Conservation (phyloP, 1,140 invertebrate species). For the Formica exsecta region DNA sequence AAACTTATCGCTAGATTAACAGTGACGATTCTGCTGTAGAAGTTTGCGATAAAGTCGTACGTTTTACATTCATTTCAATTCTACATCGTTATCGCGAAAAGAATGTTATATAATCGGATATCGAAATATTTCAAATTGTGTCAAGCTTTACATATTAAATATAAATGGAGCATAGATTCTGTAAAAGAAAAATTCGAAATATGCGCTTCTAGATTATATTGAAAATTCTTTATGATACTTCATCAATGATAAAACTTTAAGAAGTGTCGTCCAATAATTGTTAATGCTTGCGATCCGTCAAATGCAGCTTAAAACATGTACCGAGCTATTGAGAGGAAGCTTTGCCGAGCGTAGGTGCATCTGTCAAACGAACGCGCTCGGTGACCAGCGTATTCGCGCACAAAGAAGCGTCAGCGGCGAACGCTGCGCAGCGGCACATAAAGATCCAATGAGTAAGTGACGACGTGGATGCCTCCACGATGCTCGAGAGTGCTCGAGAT, state of each 20-base stretch:
- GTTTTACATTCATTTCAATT: not conserved
- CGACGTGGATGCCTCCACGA: conserved; percentile 55
- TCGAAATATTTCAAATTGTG: not conserved
- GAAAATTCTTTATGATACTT: not conserved
- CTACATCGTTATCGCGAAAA: not conserved
- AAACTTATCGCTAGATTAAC: conserved; percentile 19
- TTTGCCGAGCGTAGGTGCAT: conserved; percentile 58
- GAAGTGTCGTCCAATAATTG: conserved; percentile 38
- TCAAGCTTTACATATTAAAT: not conserved
- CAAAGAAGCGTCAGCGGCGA: conserved; percentile 53
- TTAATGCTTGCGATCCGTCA: conserved; percentile 42
- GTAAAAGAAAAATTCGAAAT: not conserved
- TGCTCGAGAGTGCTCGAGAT: conserved; percentile 56
- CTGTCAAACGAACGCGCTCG: conserved; percentile 63
- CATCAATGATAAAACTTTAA: conserved; percentile 3
- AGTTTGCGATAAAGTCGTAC: not conserved
- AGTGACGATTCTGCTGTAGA: not conserved
- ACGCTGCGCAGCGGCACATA: conserved; percentile 35
- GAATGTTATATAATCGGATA: not conserved
- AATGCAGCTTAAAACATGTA: conserved; percentile 74
- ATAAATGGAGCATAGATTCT: not conserved
- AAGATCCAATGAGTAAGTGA: conserved; percentile 68
- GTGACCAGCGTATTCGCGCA: conserved; percentile 32
- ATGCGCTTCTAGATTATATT: not conserved
- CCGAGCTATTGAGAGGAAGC: conserved; percentile 65